phyloP scores from a whole-genome alignment of 2,888 invertebrate genomes.

The Pachydiplax longipennis region DNA sequence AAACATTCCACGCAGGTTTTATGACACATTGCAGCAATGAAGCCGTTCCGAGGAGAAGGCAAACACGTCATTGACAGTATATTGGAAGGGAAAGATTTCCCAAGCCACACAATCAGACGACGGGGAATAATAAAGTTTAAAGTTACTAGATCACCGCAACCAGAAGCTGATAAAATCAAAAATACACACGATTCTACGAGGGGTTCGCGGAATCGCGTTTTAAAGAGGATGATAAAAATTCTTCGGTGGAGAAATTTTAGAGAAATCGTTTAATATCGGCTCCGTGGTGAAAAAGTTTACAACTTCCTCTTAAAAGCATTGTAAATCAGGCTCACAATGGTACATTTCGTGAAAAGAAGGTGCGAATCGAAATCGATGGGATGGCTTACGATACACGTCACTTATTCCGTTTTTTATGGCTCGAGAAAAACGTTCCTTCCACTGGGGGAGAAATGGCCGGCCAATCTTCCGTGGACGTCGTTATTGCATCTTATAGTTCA shows the following conservation, averaged over 20 bases:
- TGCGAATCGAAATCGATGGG: not conserved
- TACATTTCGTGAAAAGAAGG: not conserved
- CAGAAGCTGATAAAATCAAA: too few species aligned
- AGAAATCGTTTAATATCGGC: not conserved
- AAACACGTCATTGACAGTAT: too few species aligned
- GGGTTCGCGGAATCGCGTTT: too few species aligned
- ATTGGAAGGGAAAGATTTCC: too few species aligned
- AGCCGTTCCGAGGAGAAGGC: too few species aligned
- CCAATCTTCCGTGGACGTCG: not conserved
- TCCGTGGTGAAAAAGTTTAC: not conserved
- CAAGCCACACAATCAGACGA: too few species aligned
- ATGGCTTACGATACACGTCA: not conserved
- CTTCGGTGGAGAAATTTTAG: not conserved
- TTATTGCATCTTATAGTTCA: slow-evolving; percentile 22
- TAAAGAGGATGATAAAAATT: not conserved
- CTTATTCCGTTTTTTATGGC: slow-evolving; percentile 27
- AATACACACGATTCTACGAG: too few species aligned
- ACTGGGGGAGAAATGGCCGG: not conserved
- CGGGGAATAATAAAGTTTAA: too few species aligned
- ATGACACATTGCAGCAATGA: too few species aligned
- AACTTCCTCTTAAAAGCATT: not conserved
- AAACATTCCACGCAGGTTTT: too few species aligned
- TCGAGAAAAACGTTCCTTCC: not conserved
- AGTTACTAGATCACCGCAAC: too few species aligned
- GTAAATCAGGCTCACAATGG: not conserved